These are phyloP conservation scores for Chlorodrepanis virens DNA, from an alignment of 2,113 vertebrate species.

Conservation along the genomic window DNA sequence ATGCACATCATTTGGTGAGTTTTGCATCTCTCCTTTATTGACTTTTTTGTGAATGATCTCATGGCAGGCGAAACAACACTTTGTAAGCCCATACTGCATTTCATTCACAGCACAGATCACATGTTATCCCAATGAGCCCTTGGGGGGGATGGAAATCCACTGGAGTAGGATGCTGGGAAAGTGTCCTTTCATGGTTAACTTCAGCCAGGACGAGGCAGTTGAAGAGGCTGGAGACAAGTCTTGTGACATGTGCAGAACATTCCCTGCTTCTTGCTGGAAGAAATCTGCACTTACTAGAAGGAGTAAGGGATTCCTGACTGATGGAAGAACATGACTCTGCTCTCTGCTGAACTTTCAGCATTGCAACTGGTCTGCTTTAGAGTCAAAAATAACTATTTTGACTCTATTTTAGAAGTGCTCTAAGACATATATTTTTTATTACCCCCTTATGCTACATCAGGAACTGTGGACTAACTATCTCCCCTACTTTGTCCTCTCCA, in stretches of 20 bases:
- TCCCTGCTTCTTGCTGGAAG: background rate
- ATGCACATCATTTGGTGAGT: background rate
- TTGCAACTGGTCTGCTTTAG: background rate
- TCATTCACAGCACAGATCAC: conserved; percentile 9
- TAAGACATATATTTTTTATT: background rate
- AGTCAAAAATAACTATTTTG: background rate
- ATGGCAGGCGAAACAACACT: background rate
- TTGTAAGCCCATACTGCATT: background rate
- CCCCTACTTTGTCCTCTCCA: background rate
- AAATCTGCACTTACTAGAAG: background rate
- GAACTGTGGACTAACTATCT: background rate
- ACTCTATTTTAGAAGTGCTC: background rate
- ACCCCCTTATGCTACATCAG: background rate
- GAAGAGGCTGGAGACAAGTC: background rate
- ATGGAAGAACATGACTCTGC: conserved; percentile 44
- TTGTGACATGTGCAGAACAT: conserved; percentile 1
- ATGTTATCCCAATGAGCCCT: background rate
- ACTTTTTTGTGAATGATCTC: background rate
- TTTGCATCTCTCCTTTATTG: background rate
- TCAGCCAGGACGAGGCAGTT: background rate
- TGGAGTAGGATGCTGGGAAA: background rate
- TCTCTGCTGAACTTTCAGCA: conserved; percentile 23
- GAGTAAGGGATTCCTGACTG: conserved; percentile 27
- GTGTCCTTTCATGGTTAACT: conserved; percentile 5
- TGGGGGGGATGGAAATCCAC: background rate